These are phyloP conservation scores for Bembecia ichneumoniformis DNA, from an alignment of 2,888 invertebrate species.

Conservation along the genomic window DNA sequence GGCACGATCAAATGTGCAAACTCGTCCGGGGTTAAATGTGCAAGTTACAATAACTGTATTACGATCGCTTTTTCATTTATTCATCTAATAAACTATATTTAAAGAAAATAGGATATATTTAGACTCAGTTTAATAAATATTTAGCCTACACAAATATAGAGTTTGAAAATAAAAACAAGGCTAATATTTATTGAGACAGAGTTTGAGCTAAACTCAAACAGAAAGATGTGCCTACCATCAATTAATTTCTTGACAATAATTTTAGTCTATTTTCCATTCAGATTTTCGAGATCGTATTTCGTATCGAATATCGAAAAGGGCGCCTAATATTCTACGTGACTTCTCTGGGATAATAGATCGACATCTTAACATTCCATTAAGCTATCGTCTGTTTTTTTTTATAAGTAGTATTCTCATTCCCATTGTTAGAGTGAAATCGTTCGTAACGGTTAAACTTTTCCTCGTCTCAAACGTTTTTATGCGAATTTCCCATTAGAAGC, in stretches of 20 bases:
- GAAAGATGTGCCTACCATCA: slow-evolving; percentile 42
- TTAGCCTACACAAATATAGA: neutral
- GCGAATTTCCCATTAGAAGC: slow-evolving; percentile 1
- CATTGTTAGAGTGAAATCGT: slow-evolving; percentile 55
- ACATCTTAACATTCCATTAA: slow-evolving; percentile 49
- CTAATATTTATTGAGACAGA: too few species aligned
- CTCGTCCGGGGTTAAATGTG: neutral
- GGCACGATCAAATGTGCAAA: slow-evolving; percentile 8
- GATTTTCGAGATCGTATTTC: slow-evolving; percentile 28
- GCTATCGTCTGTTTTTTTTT: slow-evolving; percentile 35
- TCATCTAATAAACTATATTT: too few species aligned
- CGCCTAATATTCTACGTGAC: slow-evolving; percentile 67
- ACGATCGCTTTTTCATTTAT: neutral
- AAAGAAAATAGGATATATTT: neutral
- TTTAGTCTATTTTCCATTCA: slow-evolving; percentile 35
- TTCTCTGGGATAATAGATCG: slow-evolving; percentile 40
- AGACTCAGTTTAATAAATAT: neutral
- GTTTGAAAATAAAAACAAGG: neutral
- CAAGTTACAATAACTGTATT: too few species aligned
- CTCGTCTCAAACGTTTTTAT: slow-evolving; percentile 38
- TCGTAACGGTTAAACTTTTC: slow-evolving; percentile 53
- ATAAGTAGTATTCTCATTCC: slow-evolving; percentile 28
- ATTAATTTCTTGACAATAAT: slow-evolving; percentile 33
- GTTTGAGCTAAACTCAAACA: slow-evolving; percentile 43
- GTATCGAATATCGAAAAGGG: slow-evolving; percentile 27